Evolutionary conservation across 2,113 vertebrate species (phyloP).

Genomic region (Vulpes lagopus): DNA sequence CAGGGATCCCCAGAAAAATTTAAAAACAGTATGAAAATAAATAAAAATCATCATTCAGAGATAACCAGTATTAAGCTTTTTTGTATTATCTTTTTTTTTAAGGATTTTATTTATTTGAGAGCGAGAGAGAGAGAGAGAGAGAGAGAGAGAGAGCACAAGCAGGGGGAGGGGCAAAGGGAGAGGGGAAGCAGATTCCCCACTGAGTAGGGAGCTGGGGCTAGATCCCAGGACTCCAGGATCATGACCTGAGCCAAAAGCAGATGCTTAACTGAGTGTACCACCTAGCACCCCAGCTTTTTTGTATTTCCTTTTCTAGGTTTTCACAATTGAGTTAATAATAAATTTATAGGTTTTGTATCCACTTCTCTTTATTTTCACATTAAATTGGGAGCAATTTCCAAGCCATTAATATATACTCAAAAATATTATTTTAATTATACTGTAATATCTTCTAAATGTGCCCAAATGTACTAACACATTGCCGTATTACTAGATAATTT

Average conservation of each 20-base stretch:
- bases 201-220: no score
- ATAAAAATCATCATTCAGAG: background rate
- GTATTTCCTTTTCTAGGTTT: background rate
- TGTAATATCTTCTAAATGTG: conserved; percentile 1
- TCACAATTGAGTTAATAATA: background rate
- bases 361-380: conserved; percentile 22
- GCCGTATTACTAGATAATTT: background rate
- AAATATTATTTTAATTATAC: conserved; percentile 41
- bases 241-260: no score
- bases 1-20: background rate
- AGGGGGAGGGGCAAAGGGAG: no score
- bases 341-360: conserved; percentile 28
- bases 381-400: conserved; percentile 3
- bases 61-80: background rate
- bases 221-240: no score
- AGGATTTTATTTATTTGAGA: no score
- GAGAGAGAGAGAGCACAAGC: no score
- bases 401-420: conserved; percentile 45
- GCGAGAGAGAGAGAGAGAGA: no score
- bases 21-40: background rate
- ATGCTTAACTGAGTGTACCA: no score
- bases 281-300: background rate
- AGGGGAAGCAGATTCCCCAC: no score
- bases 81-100: background rate
- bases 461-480: background rate